These are phyloP conservation scores for Atethmia centrago DNA, from an alignment of 2,888 invertebrate species.

Conservation along the genomic window DNA sequence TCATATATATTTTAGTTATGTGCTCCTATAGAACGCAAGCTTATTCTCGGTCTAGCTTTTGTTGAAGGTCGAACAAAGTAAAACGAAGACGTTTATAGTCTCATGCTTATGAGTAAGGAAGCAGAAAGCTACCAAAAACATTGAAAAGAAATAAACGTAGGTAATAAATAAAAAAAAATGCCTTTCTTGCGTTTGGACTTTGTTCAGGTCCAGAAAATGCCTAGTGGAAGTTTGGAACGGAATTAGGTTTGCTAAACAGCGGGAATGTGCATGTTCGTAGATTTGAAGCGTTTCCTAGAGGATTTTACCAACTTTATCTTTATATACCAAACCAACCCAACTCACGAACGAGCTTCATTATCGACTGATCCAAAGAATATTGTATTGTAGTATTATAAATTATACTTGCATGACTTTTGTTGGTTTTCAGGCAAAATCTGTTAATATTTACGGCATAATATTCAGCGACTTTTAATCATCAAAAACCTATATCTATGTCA, in stretches of 20 bases:
- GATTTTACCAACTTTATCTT: conserved; percentile 1
- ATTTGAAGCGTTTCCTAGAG: conserved; percentile 4
- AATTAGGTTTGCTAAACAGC: conserved; percentile 16
- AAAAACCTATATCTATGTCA: conserved; percentile 5
- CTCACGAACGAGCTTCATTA: not conserved
- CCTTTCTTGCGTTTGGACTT: not conserved
- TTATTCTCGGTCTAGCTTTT: conserved; percentile 31
- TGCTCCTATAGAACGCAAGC: conserved; percentile 40
- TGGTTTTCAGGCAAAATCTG: conserved; percentile 21
- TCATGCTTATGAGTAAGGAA: not conserved
- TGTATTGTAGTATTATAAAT: conserved; percentile 6
- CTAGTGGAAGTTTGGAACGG: not conserved
- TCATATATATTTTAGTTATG: conserved; percentile 41
- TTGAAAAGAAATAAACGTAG: not conserved
- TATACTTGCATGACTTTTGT: conserved; percentile 43
- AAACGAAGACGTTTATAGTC: not conserved
- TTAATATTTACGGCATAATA: not conserved
- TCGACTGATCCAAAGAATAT: not conserved
- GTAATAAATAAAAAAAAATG: not conserved
- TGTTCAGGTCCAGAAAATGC: not conserved
- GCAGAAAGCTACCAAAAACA: not conserved
- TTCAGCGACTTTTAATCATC: not conserved
- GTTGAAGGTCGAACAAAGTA: not conserved
- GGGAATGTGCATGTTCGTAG: conserved; percentile 50
- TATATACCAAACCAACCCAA: not conserved